phyloP scores from a whole-genome alignment of 2,797 vertebrate species.

The Thalassophryne amazonica region DNA sequence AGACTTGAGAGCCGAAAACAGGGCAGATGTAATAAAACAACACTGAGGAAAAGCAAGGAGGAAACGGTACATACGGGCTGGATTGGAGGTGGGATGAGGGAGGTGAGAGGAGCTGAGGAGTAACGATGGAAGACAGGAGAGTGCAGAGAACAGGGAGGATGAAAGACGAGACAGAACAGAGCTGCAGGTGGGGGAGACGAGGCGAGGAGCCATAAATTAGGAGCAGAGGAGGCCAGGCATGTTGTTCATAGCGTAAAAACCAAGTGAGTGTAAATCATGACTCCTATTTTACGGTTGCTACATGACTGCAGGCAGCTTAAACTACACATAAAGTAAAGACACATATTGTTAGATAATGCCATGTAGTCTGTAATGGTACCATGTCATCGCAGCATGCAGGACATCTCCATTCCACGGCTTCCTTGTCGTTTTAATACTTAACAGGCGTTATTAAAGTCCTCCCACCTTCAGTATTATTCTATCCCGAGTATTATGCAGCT shows the following conservation, averaged over 20 bases:
- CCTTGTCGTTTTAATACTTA: conserved; percentile 47
- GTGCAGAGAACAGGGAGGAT: neutral
- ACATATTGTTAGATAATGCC: conserved; percentile 36
- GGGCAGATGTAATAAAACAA: conserved; percentile 15
- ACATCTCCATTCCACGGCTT: conserved; percentile 7
- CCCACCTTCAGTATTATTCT: conserved; percentile 45
- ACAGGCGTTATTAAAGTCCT: conserved; percentile 40
- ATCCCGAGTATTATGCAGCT: conserved; percentile 6
- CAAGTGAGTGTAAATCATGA: conserved; percentile 47
- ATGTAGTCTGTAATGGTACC: conserved; percentile 22
- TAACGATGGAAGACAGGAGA: neutral
- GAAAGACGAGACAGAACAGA: neutral
- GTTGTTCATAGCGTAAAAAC: conserved; percentile 12
- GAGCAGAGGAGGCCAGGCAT: conserved; percentile 28
- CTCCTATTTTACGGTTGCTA: conserved; percentile 25
- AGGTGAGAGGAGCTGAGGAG: neutral
- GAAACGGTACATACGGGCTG: neutral
- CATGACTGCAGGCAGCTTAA: conserved; percentile 42
- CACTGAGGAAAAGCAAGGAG: conserved; percentile 8
- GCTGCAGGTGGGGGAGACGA: neutral
- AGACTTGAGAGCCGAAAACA: conserved; percentile 25
- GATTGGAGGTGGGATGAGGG: neutral
- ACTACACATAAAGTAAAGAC: conserved; percentile 48
- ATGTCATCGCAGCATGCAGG: conserved; percentile 33
- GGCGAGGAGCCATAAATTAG: conserved; percentile 13